phyloP scores from a whole-genome alignment of 2,113 vertebrate genomes.

The Puma concolor region DNA sequence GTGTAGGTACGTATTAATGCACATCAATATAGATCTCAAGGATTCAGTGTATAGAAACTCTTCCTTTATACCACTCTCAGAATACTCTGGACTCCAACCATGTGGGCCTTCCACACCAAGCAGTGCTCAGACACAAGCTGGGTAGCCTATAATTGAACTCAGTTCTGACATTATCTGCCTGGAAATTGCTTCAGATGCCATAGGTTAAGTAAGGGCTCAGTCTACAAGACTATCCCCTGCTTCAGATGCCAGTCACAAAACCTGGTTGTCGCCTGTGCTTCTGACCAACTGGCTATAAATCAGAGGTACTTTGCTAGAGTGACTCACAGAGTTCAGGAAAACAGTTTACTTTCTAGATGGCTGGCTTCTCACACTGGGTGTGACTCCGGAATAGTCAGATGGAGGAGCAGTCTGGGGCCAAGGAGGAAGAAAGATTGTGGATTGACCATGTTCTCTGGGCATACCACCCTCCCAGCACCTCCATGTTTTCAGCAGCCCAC shows the following conservation, averaged over 20 bases:
- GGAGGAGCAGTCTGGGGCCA: not conserved
- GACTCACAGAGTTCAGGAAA: not conserved
- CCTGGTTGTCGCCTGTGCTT: not conserved
- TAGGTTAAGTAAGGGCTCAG: not conserved
- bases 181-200: not conserved
- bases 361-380: not conserved
- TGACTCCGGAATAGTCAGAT: not conserved
- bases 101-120: not conserved
- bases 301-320: not conserved
- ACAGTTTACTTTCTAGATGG: not conserved
- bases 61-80: not conserved
- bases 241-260: not conserved
- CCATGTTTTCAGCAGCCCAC: not conserved
- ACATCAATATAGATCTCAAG: not conserved
- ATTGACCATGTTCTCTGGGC: accelerated
- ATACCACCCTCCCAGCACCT: not conserved
- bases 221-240: not conserved
- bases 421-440: not conserved
- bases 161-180: not conserved
- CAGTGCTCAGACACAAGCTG: not conserved
- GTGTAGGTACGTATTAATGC: not conserved
- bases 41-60: not conserved
- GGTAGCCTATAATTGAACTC: not conserved
- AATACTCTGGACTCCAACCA: not conserved
- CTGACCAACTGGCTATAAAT: not conserved